Evolutionary conservation across 2,888 invertebrate species (phyloP), one percentile per base, ranked within the genome.

Genomic region (Spodoptera exigua): DNA sequence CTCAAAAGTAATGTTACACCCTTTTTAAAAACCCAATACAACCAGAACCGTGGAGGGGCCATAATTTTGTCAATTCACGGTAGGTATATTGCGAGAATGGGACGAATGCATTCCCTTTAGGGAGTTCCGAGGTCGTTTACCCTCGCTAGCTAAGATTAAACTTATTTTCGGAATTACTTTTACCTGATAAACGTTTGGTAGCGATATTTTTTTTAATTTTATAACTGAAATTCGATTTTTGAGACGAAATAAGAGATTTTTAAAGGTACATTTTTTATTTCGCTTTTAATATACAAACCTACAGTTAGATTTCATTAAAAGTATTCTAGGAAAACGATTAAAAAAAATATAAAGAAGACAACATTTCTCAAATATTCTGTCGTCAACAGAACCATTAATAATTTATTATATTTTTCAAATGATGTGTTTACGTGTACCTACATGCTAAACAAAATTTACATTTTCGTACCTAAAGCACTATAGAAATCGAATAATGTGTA

Each of bases 41-140:
- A 4, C 11, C 27, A 45, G 10, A 18, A 27, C 35, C 7, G 4
- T 27, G 34, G 2, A 13, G 45, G 44, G 35, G 47, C 44, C 45
- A 56, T 40, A 56, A 65, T 46, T 66, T 66, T 39, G 57, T 61
- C 56, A 41, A 65, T 45, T 36, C 58, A 36, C 17, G 34, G 35
- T 57, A 45, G 34, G 35, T 57, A 45, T 34, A 18, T 17, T 10
- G 5, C 9, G 35, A 44, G 57, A 44, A 56, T 36, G 45, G 11
- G 13, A 49, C 49, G 1, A 39, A 53, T 17, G 27, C 9, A 27
- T 27, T 27, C 27, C 27, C 27, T 27, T 7, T 7, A 40, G 48
- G 18, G 54, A 18, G 41, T 7, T 18, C 9, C 10, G 13, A 45
- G 66, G 57, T 66, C 66, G 18, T 36, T 35, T 18, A 66, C 66